These are phyloP conservation scores for Mormyrus lacerda DNA, from an alignment of 2,113 vertebrate species.

Conservation along the genomic window DNA sequence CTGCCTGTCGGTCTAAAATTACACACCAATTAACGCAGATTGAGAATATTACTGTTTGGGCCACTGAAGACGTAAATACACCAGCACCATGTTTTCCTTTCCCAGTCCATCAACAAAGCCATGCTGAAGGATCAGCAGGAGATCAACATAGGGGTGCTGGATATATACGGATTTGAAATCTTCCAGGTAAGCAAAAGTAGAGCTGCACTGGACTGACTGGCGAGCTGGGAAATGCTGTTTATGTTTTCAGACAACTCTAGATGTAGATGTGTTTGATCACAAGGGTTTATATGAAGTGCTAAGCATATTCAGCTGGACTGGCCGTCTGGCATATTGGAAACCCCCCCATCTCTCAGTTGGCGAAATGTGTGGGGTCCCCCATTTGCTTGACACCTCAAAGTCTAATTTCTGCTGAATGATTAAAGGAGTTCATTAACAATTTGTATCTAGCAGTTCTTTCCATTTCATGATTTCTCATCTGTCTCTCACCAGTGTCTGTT, in stretches of 20 bases:
- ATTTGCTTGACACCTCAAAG: not conserved
- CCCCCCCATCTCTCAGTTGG: not conserved
- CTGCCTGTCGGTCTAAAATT: not conserved
- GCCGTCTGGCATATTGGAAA: not conserved
- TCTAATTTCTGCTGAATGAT: not conserved
- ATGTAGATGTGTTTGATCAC: not conserved
- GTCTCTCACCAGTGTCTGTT: not conserved
- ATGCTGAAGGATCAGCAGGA: conserved; percentile 92
- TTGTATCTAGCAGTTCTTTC: not conserved
- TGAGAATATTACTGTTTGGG: not conserved
- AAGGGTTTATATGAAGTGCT: not conserved
- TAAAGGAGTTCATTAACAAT: not conserved
- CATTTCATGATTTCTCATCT: not conserved
- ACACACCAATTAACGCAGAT: not conserved
- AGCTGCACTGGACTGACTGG: not conserved
- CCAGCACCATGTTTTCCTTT: not conserved
- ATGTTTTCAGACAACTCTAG: not conserved
- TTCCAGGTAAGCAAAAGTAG: conserved; percentile 72
- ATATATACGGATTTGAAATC: conserved; percentile 99
- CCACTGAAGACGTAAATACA: not conserved
- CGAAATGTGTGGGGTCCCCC: not conserved
- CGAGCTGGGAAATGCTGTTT: not conserved
- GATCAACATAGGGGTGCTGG: conserved; percentile 86
- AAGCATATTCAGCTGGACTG: no score
- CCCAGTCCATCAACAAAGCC: conserved; percentile 92